Evolutionary conservation across 2,888 invertebrate species (phyloP), one percentile per base, ranked within the genome.

Genomic region (Proisotoma minuta): DNA sequence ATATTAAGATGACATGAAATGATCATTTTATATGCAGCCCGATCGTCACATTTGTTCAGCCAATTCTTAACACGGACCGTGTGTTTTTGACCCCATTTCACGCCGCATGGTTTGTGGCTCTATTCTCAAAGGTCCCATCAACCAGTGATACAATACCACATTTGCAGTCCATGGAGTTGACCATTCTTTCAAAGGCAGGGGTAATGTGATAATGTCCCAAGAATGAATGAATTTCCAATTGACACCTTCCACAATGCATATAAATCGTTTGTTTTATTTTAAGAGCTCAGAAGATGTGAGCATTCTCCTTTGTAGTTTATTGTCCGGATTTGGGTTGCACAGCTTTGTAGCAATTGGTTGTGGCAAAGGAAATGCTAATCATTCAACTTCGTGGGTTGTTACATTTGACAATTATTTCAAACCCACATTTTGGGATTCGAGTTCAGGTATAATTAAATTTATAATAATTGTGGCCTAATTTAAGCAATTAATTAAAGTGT

Each of bases 401-500:
- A 66, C 68, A 22, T 23, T 70, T 47, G 66, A 66, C 51, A 52
- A 59, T 23, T 61, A 61, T 24, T 53, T 54, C 24, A 26, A 62
- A 20, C 62, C 66, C 3, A 62, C 62, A 5, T 66, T 68, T 47
- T 70, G 70, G 70, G 70, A 70, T 50, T 63, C 62, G 26, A 68
- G 63, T 1, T 65, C 60, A 40, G 66, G 70, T 68, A 52, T 20
- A 24, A 49, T 49, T 4, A 34, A 34, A 34, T 34, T 10, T 34
- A 10, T 34, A 34, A 34, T 10, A 15, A 34, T 10, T 34, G 8
- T 15, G 8, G 34, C 15, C 15, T 15, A 34, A 10, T 34, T 10
- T 34, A 34, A 34, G 15, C 34, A 34, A n/a, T n/a, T n/a, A n/a
- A n/a, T n/a, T n/a, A n/a, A n/a, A n/a, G n/a, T n/a, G n/a, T n/a